Evolutionary conservation across 2,888 invertebrate genomes (phyloP), one percentile per base, ranked within the genome.

Genomic region (Spodoptera littoralis): DNA sequence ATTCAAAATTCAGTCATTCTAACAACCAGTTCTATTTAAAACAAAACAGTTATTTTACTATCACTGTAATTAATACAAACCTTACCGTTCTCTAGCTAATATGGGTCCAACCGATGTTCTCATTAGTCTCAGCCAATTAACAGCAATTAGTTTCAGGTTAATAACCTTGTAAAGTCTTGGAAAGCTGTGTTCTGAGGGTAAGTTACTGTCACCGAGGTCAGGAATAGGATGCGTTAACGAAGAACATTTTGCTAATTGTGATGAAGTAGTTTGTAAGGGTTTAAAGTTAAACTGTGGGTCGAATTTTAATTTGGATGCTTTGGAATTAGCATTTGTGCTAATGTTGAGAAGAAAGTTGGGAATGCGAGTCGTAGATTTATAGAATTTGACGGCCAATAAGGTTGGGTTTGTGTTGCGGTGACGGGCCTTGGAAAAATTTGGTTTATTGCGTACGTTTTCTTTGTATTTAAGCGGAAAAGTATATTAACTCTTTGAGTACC

Each of bases 211-310:
- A 11, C 27, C n/a, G 18, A 60, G 68, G 70, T 54, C 50, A 50
- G 61, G 69, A 65, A 74, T 70, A 60, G 61, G 80, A 77, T 72
- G 75, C 65, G 60, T 60, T 79, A 79, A 79, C 65, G 72, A 58
- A 77, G 68, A 68, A 68, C 77, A 69, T 70, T 45, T n/a, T 27
- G 51, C 62, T 80, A 73, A 79, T 77, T 79, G 63, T 73, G 70
- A 62, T 51, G 43, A 43, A 71, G 60, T 63, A 55, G 48, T 0
- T 59, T 67, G 59, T 64, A 45, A 24, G 43, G 13, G 61, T 67
- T 42, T 4, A 22, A n/a, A 43, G 30, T 52, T 43, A 42, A 60
- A 36, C 41, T 46, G 41, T 65, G 24, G 72, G 72, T 71, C 55
- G 65, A 58, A 22, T 9, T 42, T 71, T 44, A 43, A 44, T 45